Base-by-base conservation (phyloP, 1,140 invertebrate species). In the Arion vulgaris region DNA sequence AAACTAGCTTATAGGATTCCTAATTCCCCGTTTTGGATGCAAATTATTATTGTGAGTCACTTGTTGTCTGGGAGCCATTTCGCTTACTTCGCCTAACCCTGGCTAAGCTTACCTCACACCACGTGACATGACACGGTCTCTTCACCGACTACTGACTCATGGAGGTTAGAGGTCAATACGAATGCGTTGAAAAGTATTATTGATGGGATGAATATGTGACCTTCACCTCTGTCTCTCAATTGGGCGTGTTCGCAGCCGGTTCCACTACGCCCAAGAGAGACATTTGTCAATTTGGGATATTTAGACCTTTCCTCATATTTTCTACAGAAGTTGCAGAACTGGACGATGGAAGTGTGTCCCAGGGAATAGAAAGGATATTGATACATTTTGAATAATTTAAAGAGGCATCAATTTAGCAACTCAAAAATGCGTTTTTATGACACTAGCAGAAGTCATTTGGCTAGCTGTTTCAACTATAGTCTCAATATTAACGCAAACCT, bases 121-220 rank as follows among this genome's bases (percentile, higher is more conserved):
- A 66, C 62, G 62, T 66, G 62, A 66, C 62, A 66, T 32, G n/a
- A 66, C 28, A 49, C 17, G 45, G 53, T 38, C 51, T 26, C 32
- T 26, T 51, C 38, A n/a, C 41, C 13, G 23, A 5, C 45, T n/a
- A 66, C 19, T 66, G 62, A 66, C n/a, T 66, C 62, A 66, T 32
- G 62, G 62, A 7, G n/a, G 62, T 66, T n/a, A 28, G 62, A 66
- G n/a, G 62, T 23, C n/a, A 32, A 2, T 11, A 32, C 2, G 62
- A 66, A 66, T 23, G 62, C 62, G n/a, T 66, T 66, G 4, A 34
- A 11, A 28, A 66, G 62, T 66, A 66, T 66, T 66, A 66, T 66
- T 66, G 62, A 66, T 66, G 62, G 28, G 9, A n/a, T 66, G 62
- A 66, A 32, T 66, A 34, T 66, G n/a, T 66, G 62, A 66, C 62